Conservation (phyloP, 37 sponge, comb jelly and placozoan species). For the Eunapius fragilis region DNA sequence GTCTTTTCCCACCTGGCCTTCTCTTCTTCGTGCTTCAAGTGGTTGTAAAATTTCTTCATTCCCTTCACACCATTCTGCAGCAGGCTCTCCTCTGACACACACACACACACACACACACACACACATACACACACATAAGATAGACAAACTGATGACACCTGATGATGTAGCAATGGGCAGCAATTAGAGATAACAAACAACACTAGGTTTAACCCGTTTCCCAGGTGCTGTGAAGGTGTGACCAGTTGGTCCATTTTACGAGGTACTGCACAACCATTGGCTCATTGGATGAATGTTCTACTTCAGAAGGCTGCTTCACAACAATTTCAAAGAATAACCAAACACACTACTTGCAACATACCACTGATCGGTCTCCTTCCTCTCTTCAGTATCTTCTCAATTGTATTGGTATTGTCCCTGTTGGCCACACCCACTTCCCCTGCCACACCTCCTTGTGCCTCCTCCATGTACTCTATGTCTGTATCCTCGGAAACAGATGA, state of each 20-base stretch:
- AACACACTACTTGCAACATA: conserved; percentile 2
- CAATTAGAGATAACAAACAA: too few species aligned
- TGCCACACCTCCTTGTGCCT: neutral
- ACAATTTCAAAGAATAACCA: conserved; percentile 4
- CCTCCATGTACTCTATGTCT: neutral
- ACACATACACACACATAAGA: neutral
- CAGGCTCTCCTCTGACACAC: too few species aligned
- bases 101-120: conserved; percentile 17
- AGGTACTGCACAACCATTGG: conserved; percentile 78
- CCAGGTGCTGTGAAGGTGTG: conserved; percentile 98
- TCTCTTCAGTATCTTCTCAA: neutral
- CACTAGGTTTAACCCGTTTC: conserved; percentile 52
- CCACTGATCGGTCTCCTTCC: neutral
- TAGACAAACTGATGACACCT: too few species aligned
- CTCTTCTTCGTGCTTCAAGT: too few species aligned
- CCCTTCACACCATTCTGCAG: conserved; percentile 17
- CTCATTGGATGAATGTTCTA: neutral
- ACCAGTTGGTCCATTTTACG: conserved; percentile 87
- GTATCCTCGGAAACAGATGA: conserved; percentile 19
- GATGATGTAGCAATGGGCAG: neutral
- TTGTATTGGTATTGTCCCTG: neutral
- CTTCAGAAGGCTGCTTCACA: too few species aligned
- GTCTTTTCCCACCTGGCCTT: neutral
- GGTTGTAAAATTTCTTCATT: conserved; percentile 75
- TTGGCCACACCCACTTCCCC: neutral